Evolutionary conservation across 53 echinoderm and acorn worm species (phyloP), one percentile per base, ranked within the genome.

Genomic region (Henricia sp.): DNA sequence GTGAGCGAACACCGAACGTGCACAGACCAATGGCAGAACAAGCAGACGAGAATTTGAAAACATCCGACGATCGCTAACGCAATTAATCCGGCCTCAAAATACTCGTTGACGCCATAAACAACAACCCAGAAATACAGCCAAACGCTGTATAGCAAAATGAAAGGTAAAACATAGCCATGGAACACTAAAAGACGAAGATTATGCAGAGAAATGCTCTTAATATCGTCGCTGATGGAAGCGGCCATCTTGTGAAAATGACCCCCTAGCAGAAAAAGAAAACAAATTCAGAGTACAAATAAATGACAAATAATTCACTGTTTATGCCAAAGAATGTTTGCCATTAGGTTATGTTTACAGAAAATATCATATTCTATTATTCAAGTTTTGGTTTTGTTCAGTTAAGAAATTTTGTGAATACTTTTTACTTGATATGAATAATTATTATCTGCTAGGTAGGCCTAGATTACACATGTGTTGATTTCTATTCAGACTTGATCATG

Each of bases 21-120:
- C 83, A 94, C 94, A 51, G 94, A 94, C 96, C 96, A 96, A 77
- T 96, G 96, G 78, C 96, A 96, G 76, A 94, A 96, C 82, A 96
- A 52, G 27, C 93, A 91, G 37, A 94, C 92, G 29, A 94, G 70
- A 84, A 96, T 94, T 68, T 96, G 96, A 37, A 94, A 28, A 83
- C 91, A 92, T 50, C 96, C 96, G 42, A 96, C 90, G 42, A 62
- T 85, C 28, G 94, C 94, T 53, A 94, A 76, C 10, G 90, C 90
- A 67, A 96, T 96, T 67, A 96, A 67, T 39, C 93, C 93, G 14
- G 90, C 92, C 75, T 94, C 94, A 82, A 92, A 88, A 70, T 96
- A 96, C 40, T 96, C 96, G 68, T 84, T 53, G 23, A 92, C 72
- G 13, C 96, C 94, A 72, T 96, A 96, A 3, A 92, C 88, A 53